These are phyloP conservation scores for Chironomus tentans DNA, from an alignment of 2,888 invertebrate species.

Conservation along the genomic window DNA sequence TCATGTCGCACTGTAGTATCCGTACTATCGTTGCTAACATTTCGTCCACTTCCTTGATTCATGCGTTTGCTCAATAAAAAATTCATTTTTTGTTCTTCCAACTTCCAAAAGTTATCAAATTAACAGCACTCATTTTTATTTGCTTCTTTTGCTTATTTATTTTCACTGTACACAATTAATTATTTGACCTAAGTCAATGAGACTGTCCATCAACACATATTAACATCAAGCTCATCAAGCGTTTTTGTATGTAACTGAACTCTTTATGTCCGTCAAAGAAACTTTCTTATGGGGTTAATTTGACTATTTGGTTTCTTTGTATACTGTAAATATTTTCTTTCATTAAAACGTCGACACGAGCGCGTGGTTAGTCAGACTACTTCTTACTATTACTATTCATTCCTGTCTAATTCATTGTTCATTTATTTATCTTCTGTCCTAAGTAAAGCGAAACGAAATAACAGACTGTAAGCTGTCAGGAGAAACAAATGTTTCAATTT, in stretches of 20 bases:
- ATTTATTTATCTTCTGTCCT: background rate
- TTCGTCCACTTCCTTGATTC: background rate
- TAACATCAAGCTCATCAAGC: no score
- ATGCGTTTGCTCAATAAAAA: slow-evolving; percentile 4
- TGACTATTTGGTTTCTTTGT: background rate
- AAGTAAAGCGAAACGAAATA: background rate
- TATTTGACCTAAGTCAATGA: background rate
- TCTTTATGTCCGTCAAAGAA: background rate
- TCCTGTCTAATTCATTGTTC: background rate
- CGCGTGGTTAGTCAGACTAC: background rate
- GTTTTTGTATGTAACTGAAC: background rate
- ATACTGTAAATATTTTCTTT: background rate
- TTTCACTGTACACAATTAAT: no score
- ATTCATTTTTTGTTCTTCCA: background rate
- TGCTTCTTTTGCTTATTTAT: background rate
- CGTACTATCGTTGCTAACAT: background rate
- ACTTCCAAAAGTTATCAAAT: background rate
- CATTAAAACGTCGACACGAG: background rate
- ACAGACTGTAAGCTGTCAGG: background rate
- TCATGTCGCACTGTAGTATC: background rate
- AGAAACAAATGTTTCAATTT: slow-evolving; percentile 2
- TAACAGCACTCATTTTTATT: background rate
- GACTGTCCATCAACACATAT: background rate
- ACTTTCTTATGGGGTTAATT: background rate
- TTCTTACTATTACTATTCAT: background rate